Base-by-base conservation (phyloP, 2,797 vertebrate genomes). In the Rhinatrema bivittatum region DNA sequence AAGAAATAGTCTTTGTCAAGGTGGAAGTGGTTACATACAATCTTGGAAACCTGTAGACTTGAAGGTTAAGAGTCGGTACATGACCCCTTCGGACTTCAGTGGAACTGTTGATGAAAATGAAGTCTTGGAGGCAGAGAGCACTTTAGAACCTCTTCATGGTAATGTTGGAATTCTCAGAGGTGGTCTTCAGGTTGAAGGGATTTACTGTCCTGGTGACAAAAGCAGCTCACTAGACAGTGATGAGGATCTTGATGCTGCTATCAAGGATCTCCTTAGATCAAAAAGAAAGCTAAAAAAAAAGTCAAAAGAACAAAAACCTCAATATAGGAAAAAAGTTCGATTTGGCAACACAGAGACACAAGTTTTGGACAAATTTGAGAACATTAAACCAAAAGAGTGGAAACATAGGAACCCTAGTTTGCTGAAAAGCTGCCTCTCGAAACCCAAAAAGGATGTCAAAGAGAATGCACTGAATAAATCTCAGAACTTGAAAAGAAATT, bases 191-290 rank as follows among this genome's bases (percentile, higher is more conserved):
- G 51, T n/a, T 5, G 59, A 51, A 29, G 59, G 48, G 14, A 15
- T 24, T 12, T 58, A 46, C 3, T 43, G 63, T 9, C 65, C 74
- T 0, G 87, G 70, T 21, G 93, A 94, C 47, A 94, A 97, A 65
- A 98, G 94, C 77, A 99, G 96, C 52, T 99, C 96, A 0, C 72
- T 98, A 37, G 96, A 99, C 72, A 99, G 94, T 0, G 94, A 98
- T 5, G 93, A 97, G 56, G 96, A 99, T 62, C 79, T 99, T 1
- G 92, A 98, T 23, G 84, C 83, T 0, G 96, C 93, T 9, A 97
- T 95, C 50, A 98, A 93, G 79, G 93, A 98, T 60, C 65, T 98
- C 37, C 62, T 99, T 5, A 77, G 86, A 22, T 98, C 96, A 6
- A 97, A 96, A 65, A 91, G 82, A 42, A 94, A 84, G 52, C 63